Percentiles rank a stretch among this genome's conserved stretches.
Conservation (phyloP, 2,888 invertebrate genomes). For the Elegia similella region DNA sequence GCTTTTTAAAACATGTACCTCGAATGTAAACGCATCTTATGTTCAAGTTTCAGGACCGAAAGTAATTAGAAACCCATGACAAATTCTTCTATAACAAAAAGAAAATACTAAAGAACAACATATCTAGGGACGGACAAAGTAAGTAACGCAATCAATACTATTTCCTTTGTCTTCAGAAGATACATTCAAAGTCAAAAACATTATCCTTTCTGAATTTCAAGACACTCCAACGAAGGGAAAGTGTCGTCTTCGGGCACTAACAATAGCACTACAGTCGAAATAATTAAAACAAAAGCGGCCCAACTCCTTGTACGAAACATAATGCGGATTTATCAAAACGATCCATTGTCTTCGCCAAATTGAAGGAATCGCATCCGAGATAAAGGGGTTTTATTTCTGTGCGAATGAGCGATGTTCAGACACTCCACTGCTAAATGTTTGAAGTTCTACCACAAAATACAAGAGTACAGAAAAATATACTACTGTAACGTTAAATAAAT, state of each 20-base stretch:
- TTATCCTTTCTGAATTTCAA: not conserved
- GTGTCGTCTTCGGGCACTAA: not conserved
- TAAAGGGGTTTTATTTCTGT: constrained; percentile 53
- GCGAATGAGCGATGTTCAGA: constrained; percentile 54
- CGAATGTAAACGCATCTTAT: too few relatives aligned
- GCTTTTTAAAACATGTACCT: too few relatives aligned
- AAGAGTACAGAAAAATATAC: not conserved
- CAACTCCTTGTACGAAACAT: constrained; percentile 41
- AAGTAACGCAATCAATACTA: too few relatives aligned
- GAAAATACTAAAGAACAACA: too few relatives aligned
- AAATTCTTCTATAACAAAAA: too few relatives aligned
- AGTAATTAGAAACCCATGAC: too few relatives aligned
- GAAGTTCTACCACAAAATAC: constrained; percentile 43
- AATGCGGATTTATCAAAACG: constrained; percentile 49
- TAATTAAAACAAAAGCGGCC: constrained; percentile 33
- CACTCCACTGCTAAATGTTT: constrained; percentile 53
- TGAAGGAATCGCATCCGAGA: constrained; percentile 56
- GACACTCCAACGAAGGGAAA: constrained; percentile 1
- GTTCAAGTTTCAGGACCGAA: too few relatives aligned
- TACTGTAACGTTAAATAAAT: not conserved
- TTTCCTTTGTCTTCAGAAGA: too few relatives aligned
- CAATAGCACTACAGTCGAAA: constrained; percentile 24
- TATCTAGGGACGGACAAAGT: too few relatives aligned
- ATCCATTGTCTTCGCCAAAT: constrained; percentile 53
- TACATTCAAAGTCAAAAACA: not conserved